phyloP scores from a whole-genome alignment of 2,113 vertebrate genomes.

The Trogon surrucura region DNA sequence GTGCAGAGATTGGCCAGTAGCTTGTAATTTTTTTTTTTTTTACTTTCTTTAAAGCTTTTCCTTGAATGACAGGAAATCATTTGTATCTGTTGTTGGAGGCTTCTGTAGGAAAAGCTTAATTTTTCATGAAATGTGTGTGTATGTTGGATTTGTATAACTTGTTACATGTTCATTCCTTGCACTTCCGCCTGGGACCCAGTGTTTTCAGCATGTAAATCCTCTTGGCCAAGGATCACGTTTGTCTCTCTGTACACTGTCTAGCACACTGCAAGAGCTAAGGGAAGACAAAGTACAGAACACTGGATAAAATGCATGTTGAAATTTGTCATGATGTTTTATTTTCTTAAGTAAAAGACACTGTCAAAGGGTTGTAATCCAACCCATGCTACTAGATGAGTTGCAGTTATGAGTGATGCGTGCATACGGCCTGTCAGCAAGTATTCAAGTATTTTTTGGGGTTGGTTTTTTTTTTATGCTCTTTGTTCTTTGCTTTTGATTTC shows the following conservation, averaged over 20 bases:
- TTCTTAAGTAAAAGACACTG: neutral
- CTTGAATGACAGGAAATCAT: neutral
- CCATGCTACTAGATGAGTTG: neutral
- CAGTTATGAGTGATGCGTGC: neutral
- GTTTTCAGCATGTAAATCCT: neutral
- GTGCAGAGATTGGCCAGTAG: neutral
- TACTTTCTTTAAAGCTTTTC: slow-evolving; percentile 6
- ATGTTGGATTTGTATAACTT: neutral
- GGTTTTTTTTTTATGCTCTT: neutral
- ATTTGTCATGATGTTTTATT: neutral
- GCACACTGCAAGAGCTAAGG: neutral
- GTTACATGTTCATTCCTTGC: neutral
- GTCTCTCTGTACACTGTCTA: neutral
- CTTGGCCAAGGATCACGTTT: neutral
- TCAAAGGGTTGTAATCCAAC: neutral
- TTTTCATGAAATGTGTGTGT: neutral
- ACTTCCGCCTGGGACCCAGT: neutral
- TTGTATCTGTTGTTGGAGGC: neutral
- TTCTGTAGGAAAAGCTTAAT: neutral
- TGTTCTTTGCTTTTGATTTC: neutral
- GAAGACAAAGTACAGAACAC: neutral
- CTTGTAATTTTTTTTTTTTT: neutral
- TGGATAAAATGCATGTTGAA: neutral
- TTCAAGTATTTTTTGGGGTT: neutral
- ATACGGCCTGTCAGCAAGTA: neutral